Percentiles rank a stretch among this genome's conserved stretches.
Conservation (phyloP, 1,140 invertebrate species). For the Medauroidea extradentata region DNA sequence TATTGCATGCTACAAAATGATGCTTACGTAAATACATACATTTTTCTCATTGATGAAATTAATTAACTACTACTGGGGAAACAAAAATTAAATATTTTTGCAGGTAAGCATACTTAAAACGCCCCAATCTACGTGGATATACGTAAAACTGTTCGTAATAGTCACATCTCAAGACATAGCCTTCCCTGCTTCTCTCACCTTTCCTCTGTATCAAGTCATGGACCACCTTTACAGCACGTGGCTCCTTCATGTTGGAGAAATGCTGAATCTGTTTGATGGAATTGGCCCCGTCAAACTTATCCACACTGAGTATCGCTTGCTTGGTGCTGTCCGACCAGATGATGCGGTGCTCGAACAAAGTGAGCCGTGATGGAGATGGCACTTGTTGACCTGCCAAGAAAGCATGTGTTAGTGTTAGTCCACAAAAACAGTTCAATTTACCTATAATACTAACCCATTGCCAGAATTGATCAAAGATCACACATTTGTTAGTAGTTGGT, state of each 20-base stretch:
- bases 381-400: constrained; percentile 64
- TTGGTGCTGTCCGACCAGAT: constrained; percentile 96
- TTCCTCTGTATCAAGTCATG: constrained; percentile 72
- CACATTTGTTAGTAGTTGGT: too few relatives aligned
- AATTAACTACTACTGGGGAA: not conserved
- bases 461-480: too few relatives aligned
- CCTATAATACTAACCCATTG: too few relatives aligned
- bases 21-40: too few relatives aligned
- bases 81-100: not conserved
- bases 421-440: too few relatives aligned
- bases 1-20: too few relatives aligned
- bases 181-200: too few relatives aligned
- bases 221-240: constrained; percentile 77
- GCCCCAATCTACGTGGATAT: not conserved
- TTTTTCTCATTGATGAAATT: too few relatives aligned
- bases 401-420: not conserved
- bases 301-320: constrained; percentile 87
- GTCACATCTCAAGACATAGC: not conserved
- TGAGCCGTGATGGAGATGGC: constrained; percentile 77
- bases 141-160: not conserved
- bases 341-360: constrained; percentile 85
- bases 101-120: not conserved
- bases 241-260: constrained; percentile 72
- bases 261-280: constrained; percentile 77
- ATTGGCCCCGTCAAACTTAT: constrained; percentile 77